phyloP scores from a whole-genome alignment of 2,113 vertebrate genomes.

The Scomber japonicus region DNA sequence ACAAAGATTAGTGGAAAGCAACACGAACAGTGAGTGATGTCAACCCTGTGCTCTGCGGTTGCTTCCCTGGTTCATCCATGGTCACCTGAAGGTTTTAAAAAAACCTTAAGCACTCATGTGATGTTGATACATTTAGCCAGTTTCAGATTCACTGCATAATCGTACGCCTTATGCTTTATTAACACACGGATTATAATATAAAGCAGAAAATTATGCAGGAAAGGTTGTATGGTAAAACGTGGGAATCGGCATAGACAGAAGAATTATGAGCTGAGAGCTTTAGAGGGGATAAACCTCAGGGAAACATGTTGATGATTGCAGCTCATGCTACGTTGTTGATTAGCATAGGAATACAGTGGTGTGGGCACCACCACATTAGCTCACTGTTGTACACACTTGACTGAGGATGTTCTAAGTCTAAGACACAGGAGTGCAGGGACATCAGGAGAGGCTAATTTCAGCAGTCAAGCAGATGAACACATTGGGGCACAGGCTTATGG shows the following conservation, averaged over 20 bases:
- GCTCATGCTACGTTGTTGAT: conserved; percentile 47
- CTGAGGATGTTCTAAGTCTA: conserved; percentile 43
- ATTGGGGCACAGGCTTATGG: conserved; percentile 15
- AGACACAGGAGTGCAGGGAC: conserved; percentile 41
- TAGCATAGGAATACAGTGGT: conserved; percentile 35
- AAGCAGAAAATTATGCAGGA: conserved; percentile 14
- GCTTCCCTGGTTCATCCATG: background rate
- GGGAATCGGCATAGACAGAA: background rate
- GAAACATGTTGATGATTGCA: conserved; percentile 40
- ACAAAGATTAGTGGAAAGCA: conserved; percentile 57
- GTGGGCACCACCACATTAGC: conserved; percentile 43
- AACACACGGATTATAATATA: conserved; percentile 28
- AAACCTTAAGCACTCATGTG: conserved; percentile 18
- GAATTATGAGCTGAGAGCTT: conserved; percentile 22
- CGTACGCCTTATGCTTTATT: conserved; percentile 46
- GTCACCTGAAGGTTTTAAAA: conserved; percentile 20
- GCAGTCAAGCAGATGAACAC: conserved; percentile 14
- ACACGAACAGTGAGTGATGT: conserved; percentile 23
- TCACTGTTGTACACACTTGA: conserved; percentile 33
- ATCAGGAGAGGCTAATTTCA: conserved; percentile 44
- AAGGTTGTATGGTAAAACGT: conserved; percentile 24
- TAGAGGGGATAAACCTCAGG: conserved; percentile 42
- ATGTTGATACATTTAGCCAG: conserved; percentile 48
- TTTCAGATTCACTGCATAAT: conserved; percentile 36
- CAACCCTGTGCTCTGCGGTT: conserved; percentile 22